Evolutionary conservation across 2,888 invertebrate genomes (phyloP), one percentile per base, ranked within the genome.

Genomic region (Osmoderma eremita): DNA sequence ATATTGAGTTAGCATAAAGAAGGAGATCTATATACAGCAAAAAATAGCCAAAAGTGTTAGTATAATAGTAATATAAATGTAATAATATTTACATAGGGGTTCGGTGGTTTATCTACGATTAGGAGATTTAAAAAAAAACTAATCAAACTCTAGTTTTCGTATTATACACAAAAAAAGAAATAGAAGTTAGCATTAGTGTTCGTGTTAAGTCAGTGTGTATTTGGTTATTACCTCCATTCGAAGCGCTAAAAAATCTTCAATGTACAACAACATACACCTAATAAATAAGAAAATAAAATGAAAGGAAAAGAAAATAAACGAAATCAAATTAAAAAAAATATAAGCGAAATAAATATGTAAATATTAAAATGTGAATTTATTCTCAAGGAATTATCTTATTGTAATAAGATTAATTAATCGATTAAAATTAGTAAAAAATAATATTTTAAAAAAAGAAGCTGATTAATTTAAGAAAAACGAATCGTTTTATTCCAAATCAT

Each of bases 181-280:
- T 56, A 69, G 12, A 53, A 53, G 53, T 53, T 53, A 53, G 68
- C 63, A 36, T 54, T 58, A 69, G 61, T 65, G 67, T 69, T 65
- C 49, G 72, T 73, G 72, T 72, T 70, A n/a, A 68, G 69, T 72
- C 53, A 53, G 71, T 73, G 74, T 74, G 61, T 70, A 70, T 66
- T 69, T 68, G 68, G 70, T 72, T 72, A 68, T 71, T 69, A 69
- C 68, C 67, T 71, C 66, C 61, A 66, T 45, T 51, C 68, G 68
- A 68, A 68, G 68, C 68, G 64, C 65, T 68, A 68, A 49, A 67
- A 51, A 65, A 65, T 65, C 58, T 65, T 36, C 53, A 71, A 68
- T 64, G 71, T 68, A 45, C 58, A 63, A 68, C 72, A 70, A 68
- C 72, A 70, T 70, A 67, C 70, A 70, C 72, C 68, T 71, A 66